Evolutionary conservation across 2,888 invertebrate genomes (phyloP).

Genomic region (Ethmia dodecea): DNA sequence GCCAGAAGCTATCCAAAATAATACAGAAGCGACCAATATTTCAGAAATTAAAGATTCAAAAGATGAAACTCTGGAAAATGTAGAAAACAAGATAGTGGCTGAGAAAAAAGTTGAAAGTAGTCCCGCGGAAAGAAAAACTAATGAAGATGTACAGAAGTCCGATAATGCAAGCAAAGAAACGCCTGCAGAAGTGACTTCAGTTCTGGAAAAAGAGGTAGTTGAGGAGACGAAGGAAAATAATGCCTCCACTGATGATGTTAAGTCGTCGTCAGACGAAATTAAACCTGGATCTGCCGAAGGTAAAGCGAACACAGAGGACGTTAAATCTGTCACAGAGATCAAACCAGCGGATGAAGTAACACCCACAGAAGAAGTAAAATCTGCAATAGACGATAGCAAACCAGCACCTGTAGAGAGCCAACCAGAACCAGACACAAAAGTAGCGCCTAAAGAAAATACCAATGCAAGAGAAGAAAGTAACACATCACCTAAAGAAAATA

Average conservation of each 20-base stretch:
- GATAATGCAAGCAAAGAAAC: conserved; percentile 1
- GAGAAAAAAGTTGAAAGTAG: conserved; percentile 20
- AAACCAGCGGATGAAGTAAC: conserved; percentile 6
- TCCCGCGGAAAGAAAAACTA: conserved; percentile 19
- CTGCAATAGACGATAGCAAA: conserved; percentile 4
- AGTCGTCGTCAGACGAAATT: conserved; percentile 16
- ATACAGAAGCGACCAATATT: conserved; percentile 12
- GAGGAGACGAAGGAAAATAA: conserved; percentile 13
- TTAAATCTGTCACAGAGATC: conserved; percentile 2
- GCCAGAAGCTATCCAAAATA: conserved; percentile 17
- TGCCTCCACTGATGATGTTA: conserved; percentile 5
- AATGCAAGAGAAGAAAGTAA: background rate
- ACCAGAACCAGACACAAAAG: conserved; percentile 32
- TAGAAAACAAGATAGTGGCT: conserved; percentile 15
- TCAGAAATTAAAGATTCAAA: conserved; percentile 3
- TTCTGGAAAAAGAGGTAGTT: conserved; percentile 1
- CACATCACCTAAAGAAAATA: background rate
- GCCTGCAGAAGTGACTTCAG: conserved; percentile 2
- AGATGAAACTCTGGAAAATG: conserved; percentile 18
- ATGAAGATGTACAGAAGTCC: conserved; percentile 2
- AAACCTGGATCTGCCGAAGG: conserved; percentile 13
- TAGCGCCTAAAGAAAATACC: background rate
- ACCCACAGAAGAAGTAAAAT: background rate
- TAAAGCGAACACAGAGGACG: conserved; percentile 17
- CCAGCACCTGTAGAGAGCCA: conserved; percentile 23